phyloP scores from a whole-genome alignment of 2,888 invertebrate genomes.

The Bibio marci region DNA sequence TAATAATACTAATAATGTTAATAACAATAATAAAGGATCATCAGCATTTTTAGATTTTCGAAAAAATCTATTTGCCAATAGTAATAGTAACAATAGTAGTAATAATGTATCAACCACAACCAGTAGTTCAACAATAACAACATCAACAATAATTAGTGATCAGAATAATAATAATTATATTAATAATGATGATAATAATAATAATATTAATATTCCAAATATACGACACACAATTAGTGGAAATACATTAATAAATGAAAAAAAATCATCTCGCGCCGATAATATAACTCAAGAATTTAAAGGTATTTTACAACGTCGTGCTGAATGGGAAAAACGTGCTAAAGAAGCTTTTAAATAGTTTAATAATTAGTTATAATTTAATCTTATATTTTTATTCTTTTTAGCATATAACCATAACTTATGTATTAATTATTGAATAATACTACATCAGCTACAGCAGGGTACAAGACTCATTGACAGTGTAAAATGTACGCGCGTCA shows the following conservation, averaged over 20 bases:
- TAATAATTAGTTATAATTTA: too few relatives aligned
- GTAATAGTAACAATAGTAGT: conserved; percentile 6
- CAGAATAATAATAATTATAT: conserved; percentile 8
- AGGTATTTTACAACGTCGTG: conserved; percentile 54
- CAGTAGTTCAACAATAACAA: conserved; percentile 10
- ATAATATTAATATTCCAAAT: conserved; percentile 7
- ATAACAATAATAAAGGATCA: conserved; percentile 7
- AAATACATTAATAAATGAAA: conserved; percentile 8
- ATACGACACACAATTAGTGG: conserved; percentile 8
- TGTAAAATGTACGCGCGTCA: too few relatives aligned
- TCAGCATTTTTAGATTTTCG: conserved; percentile 5
- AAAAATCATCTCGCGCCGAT: conserved; percentile 5
- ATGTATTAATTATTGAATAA: too few relatives aligned
- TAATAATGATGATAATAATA: conserved; percentile 5
- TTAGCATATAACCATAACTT: too few relatives aligned
- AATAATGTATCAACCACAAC: conserved; percentile 5
- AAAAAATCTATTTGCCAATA: conserved; percentile 1
- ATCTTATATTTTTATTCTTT: too few relatives aligned
- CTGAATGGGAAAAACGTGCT: conserved; percentile 62
- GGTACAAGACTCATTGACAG: too few relatives aligned
- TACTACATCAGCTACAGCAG: too few relatives aligned
- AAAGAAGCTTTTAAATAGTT: conserved; percentile 36
- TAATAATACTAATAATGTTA: not conserved
- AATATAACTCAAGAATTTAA: conserved; percentile 34
- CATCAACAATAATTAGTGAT: conserved; percentile 9